Evolutionary conservation across 2,888 invertebrate species (phyloP).

Genomic region (Latheticus oryzae): DNA sequence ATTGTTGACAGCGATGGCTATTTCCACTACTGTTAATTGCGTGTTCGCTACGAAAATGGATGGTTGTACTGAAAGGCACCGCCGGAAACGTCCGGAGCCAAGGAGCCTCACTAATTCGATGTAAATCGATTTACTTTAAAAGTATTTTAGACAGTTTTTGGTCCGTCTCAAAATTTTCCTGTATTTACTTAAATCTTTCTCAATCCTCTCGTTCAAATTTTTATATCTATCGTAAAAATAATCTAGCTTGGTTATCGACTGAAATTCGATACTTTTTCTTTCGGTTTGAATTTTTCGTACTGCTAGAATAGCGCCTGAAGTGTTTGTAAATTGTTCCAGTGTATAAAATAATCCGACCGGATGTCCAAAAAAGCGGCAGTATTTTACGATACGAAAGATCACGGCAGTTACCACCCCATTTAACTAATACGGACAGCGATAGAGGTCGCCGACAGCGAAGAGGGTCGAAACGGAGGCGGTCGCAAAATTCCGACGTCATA

Average conservation of each 20-base stretch:
- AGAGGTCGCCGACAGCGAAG: conserved; percentile 41
- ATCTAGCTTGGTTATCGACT: too few relatives aligned
- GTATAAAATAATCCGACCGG: conserved; percentile 45
- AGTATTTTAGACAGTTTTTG: too few relatives aligned
- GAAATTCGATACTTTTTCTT: conserved; percentile 21
- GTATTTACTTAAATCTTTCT: too few relatives aligned
- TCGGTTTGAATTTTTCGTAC: conserved; percentile 25
- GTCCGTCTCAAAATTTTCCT: too few relatives aligned
- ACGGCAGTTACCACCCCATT: conserved; percentile 46
- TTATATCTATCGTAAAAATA: too few relatives aligned
- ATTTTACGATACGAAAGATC: conserved; percentile 44
- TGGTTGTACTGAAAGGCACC: neutral
- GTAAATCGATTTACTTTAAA: too few relatives aligned
- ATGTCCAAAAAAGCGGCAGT: conserved; percentile 44
- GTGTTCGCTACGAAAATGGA: conserved; percentile 33
- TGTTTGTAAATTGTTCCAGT: conserved; percentile 46
- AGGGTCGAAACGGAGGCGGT: conserved; percentile 3
- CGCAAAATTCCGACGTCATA: conserved; percentile 10
- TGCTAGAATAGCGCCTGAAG: conserved; percentile 38
- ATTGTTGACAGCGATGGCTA: conserved; percentile 43
- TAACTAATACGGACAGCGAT: conserved; percentile 42
- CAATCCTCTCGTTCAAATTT: too few relatives aligned
- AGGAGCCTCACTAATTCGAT: too few relatives aligned
- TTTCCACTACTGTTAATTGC: conserved; percentile 35
- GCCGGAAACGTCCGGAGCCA: neutral